Base-by-base conservation (phyloP, 2,888 invertebrate species). In the Lamellibrachia satsuma region DNA sequence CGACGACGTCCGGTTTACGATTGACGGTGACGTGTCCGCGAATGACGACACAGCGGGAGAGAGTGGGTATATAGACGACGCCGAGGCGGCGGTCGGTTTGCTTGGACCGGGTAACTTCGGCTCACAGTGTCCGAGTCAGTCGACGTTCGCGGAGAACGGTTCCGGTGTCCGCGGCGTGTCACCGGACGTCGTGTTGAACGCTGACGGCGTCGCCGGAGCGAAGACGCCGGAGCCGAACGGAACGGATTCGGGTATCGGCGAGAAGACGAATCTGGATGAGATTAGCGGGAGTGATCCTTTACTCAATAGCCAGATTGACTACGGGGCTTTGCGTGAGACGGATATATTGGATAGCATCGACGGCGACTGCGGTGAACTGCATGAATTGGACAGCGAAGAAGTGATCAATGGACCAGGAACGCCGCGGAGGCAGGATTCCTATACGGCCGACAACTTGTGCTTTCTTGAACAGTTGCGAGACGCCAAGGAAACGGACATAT, bases 401-500 rank as follows among this genome's bases (percentile, higher is more conserved):
- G 22, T 75, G 22, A 15, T 75, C 75, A 75, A 1, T n/a, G 75
- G 55, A 55, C 55, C 55, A 9, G 55, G 55, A 3, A 55, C 55
- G 55, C 8, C 75, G 22, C 22, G n/a, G 22, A 75, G 22, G n/a
- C 75, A 75, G 2, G 75, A 75, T 22, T 75, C 75, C 15, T 75
- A 22, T 15, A 75, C 75, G 75, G n/a, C 75, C 1, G 75, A 75
- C 0, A 39, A 39, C 75, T 15, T 75, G 22, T 75, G 75, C 11
- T 91, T 91, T 52, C 91, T 91, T 6, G 52, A 52, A 52, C 51
- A 91, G 52, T 52, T 91, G 52, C 91, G 52, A 39, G 91, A 91
- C 91, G 91, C 91, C 51, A 91, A 52, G 22, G 91, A 91, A 39
- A 91, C 91, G 91, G 91, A 51, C 51, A 91, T 91, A 39, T 15